phyloP scores from a whole-genome alignment of 2,888 invertebrate species.

The Cryptophagus acutangulus region DNA sequence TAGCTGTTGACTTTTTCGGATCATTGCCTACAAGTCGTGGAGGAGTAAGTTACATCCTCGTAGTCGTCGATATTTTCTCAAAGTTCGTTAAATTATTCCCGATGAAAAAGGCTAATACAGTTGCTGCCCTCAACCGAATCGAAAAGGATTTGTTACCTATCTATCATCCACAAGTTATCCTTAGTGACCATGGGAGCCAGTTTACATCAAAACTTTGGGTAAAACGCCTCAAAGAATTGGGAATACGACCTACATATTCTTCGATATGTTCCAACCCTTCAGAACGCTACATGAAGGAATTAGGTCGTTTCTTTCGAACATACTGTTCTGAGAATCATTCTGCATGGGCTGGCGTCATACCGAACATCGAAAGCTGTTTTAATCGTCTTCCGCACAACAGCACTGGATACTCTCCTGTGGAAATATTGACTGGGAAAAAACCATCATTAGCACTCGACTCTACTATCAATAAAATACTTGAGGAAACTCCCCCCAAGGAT shows the following conservation, averaged over 20 bases:
- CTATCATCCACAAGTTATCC: too few species aligned
- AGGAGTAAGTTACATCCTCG: conserved; percentile 22
- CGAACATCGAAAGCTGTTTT: conserved; percentile 7
- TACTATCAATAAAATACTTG: too few species aligned
- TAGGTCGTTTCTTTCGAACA: conserved; percentile 12
- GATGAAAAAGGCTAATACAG: conserved; percentile 15
- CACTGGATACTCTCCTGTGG: conserved; percentile 11
- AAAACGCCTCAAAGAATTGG: conserved; percentile 1
- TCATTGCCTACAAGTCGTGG: conserved; percentile 20
- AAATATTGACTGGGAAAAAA: conserved; percentile 11
- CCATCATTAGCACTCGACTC: too few species aligned
- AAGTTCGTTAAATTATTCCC: conserved; percentile 26
- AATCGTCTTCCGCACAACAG: conserved; percentile 15
- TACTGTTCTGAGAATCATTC: conserved; percentile 12
- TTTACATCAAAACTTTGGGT: conserved; percentile 25
- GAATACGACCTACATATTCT: conserved; percentile 7
- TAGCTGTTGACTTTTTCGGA: conserved; percentile 23
- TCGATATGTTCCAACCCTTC: conserved; percentile 14
- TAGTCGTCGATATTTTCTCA: conserved; percentile 23
- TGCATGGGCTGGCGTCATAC: conserved; percentile 9
- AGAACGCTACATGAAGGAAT: conserved; percentile 10
- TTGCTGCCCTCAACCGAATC: too few species aligned
- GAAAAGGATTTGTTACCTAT: too few species aligned
- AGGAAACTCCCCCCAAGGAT: too few species aligned
- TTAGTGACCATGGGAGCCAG: conserved; percentile 29